Base-by-base conservation (phyloP, 2,888 invertebrate genomes). In the Callosobruchus maculatus region DNA sequence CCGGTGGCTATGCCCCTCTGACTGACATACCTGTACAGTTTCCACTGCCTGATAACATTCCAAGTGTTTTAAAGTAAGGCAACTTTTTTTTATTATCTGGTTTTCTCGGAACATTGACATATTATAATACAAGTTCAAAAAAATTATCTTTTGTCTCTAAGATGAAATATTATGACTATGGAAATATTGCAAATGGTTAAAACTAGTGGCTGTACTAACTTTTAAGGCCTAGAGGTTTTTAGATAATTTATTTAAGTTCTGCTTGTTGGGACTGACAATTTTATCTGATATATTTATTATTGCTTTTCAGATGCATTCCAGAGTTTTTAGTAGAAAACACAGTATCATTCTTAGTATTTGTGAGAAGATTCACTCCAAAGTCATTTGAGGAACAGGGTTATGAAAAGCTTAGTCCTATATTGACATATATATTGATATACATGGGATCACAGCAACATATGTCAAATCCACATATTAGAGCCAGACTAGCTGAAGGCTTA, bases 381-480 rank as follows among this genome's bases (percentile, higher is more conserved):
- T 86, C 90, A 0, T 91, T 93, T 70, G 94, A 94, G 82, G 90
- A 91, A 22, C 90, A 92, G 78, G 90, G 92, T 5, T 89, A 90
- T 22, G 89, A 89, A 0, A 90, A 93, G 71, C 83, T 94, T 80
- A 89, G 89, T 74, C 93, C 94, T 0, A 90, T 95, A 22, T 89
- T 96, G 69, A 93, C 94, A 0, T 91, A 96, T 84, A 93, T 97
- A 21, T 87, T 98, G 26, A 91, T 94, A 0, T 94, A 95, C 82
- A 98, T 98, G 97, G 97, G 97, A 0, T 95, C 94, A 72, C 91
- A 94, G 0, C 78, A 81, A 49, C 81, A 83, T 20, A 92, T 96
- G 76, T 93, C 93, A 82, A 98, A 98, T 88, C 98, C 98, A 0
- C 98, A 98, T 88, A 88, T 97, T 74, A 91, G 98, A 76, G 98